Evolutionary conservation across 1,140 invertebrate species (phyloP), one percentile per base, ranked within the genome.

Genomic region (Palaemon carinicauda): DNA sequence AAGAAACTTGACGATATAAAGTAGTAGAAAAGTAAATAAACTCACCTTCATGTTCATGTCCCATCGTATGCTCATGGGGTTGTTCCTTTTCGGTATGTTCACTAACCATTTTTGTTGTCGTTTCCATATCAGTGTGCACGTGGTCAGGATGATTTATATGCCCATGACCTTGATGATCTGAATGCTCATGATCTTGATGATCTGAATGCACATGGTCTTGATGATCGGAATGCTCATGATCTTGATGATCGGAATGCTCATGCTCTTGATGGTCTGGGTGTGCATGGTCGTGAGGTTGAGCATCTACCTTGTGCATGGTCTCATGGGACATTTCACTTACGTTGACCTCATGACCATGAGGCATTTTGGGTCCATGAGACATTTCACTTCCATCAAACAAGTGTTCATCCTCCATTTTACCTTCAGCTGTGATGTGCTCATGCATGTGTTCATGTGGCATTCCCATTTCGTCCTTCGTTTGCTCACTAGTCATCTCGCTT

Each of bases 401-500:
- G 51, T 86, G 83, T 4, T 71, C 84, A 50, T 86, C 77, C 1
- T 27, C 19, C 29, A 80, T 65, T 5, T 71, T n/a, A n/a, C 51
- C 60, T 3, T 53, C 60, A 5, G 24, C 3, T 17, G 60, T 24
- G 1, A 9, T 24, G 33, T 81, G 80, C 2, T 51, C 79, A 51
- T 81, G 82, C 19, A 27, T 77, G 53, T 84, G 73, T 14, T 74
- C 51, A 27, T 84, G 82, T 31, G 10, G 29, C 14, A 51, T 24
- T n/a, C 41, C 73, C 15, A n/a, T 21, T 74, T 80, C 21, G 0
- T 31, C 19, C 14, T 80, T 29, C 12, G 19, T 33, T 27, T 80
- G 78, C 3, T 31, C 78, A 33, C 65, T 29, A 41, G 12, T 9
- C 29, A 31, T 21, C n/a, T 56, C 19, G 19, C n/a, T 79, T 21